These are phyloP conservation scores for Cavia porcellus DNA, from an alignment of 2,113 vertebrate genomes.

Conservation along the genomic window DNA sequence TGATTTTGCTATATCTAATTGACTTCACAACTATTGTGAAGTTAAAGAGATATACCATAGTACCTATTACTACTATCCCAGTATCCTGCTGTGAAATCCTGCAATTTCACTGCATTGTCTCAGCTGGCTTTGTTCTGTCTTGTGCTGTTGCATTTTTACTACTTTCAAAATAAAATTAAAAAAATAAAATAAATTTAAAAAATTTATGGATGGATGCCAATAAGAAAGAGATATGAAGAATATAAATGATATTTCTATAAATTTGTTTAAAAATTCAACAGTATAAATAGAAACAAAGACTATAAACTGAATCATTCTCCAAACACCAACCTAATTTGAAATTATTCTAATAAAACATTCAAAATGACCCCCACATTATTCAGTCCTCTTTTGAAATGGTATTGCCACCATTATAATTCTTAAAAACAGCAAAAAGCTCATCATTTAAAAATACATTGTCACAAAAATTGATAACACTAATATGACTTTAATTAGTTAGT, in stretches of 20 bases:
- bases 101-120: too few species aligned
- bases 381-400: slow-evolving; percentile 27
- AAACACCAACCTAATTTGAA: slow-evolving; percentile 31
- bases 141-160: too few species aligned
- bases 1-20: too few species aligned
- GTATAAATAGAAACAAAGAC: slow-evolving; percentile 50
- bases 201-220: neutral
- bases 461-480: slow-evolving; percentile 11
- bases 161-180: too few species aligned
- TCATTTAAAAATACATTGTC: slow-evolving; percentile 10
- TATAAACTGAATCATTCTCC: neutral
- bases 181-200: too few species aligned
- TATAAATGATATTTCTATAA: neutral
- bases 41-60: too few species aligned
- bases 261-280: neutral
- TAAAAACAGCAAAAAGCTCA: slow-evolving; percentile 41
- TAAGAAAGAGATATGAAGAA: slow-evolving; percentile 2
- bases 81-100: too few species aligned
- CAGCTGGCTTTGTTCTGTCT: too few species aligned
- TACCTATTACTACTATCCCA: too few species aligned
- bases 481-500: slow-evolving; percentile 57
- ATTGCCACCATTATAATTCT: slow-evolving; percentile 2
- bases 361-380: neutral
- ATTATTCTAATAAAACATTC: slow-evolving; percentile 23
- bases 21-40: too few species aligned